Conservation (phyloP, 2,888 invertebrate genomes). For the Eristalis intricaria region DNA sequence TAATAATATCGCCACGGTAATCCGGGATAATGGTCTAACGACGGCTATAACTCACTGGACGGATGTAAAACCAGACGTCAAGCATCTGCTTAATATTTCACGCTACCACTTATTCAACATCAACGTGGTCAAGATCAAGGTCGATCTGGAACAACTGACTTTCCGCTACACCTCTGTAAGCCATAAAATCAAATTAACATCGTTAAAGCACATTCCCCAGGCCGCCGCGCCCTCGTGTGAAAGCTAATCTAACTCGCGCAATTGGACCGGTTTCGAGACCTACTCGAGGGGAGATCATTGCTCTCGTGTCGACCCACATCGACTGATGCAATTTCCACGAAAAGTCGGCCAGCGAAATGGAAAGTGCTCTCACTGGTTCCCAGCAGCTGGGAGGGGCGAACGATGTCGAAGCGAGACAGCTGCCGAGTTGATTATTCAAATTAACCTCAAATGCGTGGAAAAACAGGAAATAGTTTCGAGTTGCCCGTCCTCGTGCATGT, state of each 20-base stretch:
- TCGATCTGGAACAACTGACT: background rate
- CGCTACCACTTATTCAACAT: background rate
- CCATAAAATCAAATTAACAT: background rate
- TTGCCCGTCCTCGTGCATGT: background rate
- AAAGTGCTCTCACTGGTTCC: constrained; percentile 3
- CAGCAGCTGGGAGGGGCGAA: background rate
- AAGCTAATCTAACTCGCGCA: constrained; percentile 21
- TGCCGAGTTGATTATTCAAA: constrained; percentile 22
- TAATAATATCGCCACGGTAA: too few species aligned
- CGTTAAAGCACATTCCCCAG: constrained; percentile 4
- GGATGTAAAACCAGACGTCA: background rate
- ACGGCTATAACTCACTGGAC: background rate
- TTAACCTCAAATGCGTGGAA: background rate
- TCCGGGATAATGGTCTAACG: too few species aligned
- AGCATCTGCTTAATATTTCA: background rate
- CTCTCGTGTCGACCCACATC: constrained; percentile 17
- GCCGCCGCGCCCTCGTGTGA: background rate
- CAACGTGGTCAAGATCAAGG: constrained; percentile 48
- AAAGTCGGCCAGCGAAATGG: constrained; percentile 46
- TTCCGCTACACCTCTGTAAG: constrained; percentile 16
- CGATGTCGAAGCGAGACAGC: background rate
- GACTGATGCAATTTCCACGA: constrained; percentile 14
- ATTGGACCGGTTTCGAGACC: constrained; percentile 33
- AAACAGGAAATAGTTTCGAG: constrained; percentile 21
- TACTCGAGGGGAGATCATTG: constrained; percentile 31